Base-by-base conservation (phyloP, 2,113 vertebrate genomes). In the Accipiter virgatus region DNA sequence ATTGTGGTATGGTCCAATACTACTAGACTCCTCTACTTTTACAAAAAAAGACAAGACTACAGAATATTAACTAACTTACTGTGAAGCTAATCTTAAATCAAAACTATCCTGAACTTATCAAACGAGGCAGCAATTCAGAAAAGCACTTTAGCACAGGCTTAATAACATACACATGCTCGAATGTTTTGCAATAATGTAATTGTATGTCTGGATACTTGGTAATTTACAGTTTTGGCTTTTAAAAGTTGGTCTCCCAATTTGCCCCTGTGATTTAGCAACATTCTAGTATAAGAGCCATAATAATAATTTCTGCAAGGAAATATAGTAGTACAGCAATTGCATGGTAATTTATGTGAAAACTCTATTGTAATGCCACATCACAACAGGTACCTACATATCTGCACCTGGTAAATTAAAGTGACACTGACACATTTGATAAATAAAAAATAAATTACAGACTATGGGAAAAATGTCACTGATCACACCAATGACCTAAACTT, bases 81-180 rank as follows among this genome's bases (percentile, higher is more conserved):
- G 67, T 66, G 84, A 94, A 88, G 71, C 32, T 93, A 67, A 73
- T 62, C 50, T 66, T 85, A 82, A 91, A 91, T 84, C 58, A 91
- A 93, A 96, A 68, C 81, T 94, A 95, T 87, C 81, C 78, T 70
- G 50, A 91, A 95, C 79, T 94, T 95, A 91, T 21, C 91, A 94
- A 90, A 94, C 0, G 59, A 97, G 91, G 93, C 93, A 95, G 94
- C 59, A 91, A 93, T 93, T 96, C 74, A 91, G 86, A 95, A 96
- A 96, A 97, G 94, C 95, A 97, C 95, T 97, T 96, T 18, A 95
- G 84, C 86, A 88, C 70, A 93, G 88, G 93, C 63, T 93, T 89
- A 87, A 45, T 65, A 91, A 90, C 40, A 85, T 48, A 86, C 0
- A 22, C 78, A 81, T 59, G 87, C 93, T 83, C 3, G 0, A 91